phyloP scores from a whole-genome alignment of 1,140 invertebrate genomes.

The Heterodera carotae region DNA sequence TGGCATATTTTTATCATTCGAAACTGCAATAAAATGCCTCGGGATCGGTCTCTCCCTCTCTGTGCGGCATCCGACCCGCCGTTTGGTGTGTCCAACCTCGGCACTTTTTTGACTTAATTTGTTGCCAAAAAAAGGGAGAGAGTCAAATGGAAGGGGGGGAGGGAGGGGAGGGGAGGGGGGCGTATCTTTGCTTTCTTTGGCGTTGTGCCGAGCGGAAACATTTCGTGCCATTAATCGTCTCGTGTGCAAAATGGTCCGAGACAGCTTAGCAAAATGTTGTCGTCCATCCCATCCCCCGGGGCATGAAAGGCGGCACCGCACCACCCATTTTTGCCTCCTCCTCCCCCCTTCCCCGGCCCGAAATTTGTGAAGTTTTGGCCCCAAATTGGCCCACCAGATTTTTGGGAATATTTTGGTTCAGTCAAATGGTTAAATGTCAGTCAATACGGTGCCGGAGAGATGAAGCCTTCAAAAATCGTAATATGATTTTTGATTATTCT shows the following conservation, averaged over 20 bases:
- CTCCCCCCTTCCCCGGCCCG: no score
- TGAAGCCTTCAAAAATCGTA: not conserved
- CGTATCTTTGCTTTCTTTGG: no score
- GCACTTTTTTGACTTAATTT: conserved; percentile 1
- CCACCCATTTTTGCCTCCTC: no score
- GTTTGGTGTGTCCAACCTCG: no score
- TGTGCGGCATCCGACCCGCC: not conserved
- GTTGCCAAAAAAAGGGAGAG: not conserved
- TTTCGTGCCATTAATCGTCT: not conserved
- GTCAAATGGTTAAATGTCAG: not conserved
- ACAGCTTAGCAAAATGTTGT: not conserved
- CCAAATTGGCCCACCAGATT: not conserved
- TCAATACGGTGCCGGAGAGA: not conserved
- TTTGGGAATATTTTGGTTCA: not conserved
- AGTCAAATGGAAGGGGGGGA: no score
- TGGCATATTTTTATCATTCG: no score
- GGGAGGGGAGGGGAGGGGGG: no score
- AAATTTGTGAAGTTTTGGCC: not conserved
- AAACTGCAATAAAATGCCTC: no score
- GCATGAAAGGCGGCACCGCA: not conserved
- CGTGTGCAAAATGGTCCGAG: not conserved
- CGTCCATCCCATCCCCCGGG: not conserved
- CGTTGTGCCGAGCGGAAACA: not conserved
- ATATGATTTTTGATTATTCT: not conserved
- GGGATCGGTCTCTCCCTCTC: not conserved